These are phyloP conservation scores for Calypte anna DNA, from an alignment of 2,113 vertebrate species.

Conservation along the genomic window DNA sequence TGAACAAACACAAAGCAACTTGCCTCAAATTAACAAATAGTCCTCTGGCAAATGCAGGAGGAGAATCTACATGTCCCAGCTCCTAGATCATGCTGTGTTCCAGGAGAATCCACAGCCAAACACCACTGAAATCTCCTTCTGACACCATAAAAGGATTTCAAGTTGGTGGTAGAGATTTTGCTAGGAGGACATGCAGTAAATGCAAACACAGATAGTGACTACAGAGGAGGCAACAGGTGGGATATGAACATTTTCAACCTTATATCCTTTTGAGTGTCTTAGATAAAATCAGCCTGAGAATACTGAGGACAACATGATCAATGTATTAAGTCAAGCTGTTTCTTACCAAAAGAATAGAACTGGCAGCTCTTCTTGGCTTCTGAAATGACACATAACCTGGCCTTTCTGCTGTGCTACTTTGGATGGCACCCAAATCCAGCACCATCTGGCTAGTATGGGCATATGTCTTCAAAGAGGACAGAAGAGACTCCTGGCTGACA, in stretches of 20 bases:
- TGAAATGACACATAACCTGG: slow-evolving; percentile 51
- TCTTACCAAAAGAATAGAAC: slow-evolving; percentile 9
- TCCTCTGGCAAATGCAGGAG: background rate
- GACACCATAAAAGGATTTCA: background rate
- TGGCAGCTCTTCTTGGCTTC: slow-evolving; percentile 44
- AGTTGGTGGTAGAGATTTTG: background rate
- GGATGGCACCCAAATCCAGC: slow-evolving; percentile 46
- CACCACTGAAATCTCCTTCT: background rate
- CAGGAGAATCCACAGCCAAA: background rate
- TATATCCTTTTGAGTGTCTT: background rate
- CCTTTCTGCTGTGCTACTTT: slow-evolving; percentile 14
- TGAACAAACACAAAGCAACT: background rate
- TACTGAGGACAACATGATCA: background rate
- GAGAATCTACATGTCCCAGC: background rate
- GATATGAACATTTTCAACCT: background rate
- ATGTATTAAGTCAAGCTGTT: slow-evolving; percentile 47
- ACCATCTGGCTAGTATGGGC: slow-evolving; percentile 43
- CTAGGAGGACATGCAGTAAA: background rate
- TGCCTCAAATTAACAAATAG: background rate
- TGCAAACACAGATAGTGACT: background rate
- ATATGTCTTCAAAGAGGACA: background rate
- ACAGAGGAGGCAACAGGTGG: background rate
- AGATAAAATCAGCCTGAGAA: slow-evolving; percentile 16
- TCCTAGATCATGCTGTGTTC: background rate
- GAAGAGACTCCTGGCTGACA: slow-evolving; percentile 31